These are phyloP conservation scores for Mustela lutreola DNA, from an alignment of 2,113 vertebrate species.

Conservation along the genomic window DNA sequence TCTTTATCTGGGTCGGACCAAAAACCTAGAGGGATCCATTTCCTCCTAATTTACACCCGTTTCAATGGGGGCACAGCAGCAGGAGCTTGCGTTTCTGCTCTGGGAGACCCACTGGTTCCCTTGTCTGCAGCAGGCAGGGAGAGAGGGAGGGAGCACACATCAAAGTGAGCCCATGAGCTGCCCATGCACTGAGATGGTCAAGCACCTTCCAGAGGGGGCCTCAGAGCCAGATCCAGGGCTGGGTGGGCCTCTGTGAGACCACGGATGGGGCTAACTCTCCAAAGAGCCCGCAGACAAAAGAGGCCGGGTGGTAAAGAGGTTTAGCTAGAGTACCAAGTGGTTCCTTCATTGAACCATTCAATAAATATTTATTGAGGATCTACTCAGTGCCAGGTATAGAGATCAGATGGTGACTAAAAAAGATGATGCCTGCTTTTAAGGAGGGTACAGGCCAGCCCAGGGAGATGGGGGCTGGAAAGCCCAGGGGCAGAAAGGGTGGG, in stretches of 20 bases:
- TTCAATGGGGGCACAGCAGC: background rate
- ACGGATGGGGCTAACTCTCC: background rate
- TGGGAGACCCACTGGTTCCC: background rate
- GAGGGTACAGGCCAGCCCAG: background rate
- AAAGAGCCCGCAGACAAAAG: background rate
- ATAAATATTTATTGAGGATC: slow-evolving; percentile 67
- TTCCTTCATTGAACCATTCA: background rate
- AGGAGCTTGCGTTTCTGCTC: background rate
- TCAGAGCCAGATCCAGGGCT: background rate
- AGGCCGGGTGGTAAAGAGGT: background rate
- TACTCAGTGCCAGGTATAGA: background rate
- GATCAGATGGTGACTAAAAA: background rate
- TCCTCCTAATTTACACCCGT: background rate
- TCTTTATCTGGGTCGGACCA: slow-evolving; percentile 12
- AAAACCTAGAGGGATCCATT: background rate
- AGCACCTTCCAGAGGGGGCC: background rate
- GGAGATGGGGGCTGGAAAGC: background rate
- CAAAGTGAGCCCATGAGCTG: background rate
- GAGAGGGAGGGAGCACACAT: fast-evolving
- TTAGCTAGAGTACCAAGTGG: background rate
- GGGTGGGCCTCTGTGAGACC: background rate
- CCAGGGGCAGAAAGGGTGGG: background rate
- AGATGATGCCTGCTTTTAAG: background rate
- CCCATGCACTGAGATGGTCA: background rate
- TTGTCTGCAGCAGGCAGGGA: background rate